Evolutionary conservation across 2,888 invertebrate species (phyloP).

Genomic region (Amorpha juglandis): DNA sequence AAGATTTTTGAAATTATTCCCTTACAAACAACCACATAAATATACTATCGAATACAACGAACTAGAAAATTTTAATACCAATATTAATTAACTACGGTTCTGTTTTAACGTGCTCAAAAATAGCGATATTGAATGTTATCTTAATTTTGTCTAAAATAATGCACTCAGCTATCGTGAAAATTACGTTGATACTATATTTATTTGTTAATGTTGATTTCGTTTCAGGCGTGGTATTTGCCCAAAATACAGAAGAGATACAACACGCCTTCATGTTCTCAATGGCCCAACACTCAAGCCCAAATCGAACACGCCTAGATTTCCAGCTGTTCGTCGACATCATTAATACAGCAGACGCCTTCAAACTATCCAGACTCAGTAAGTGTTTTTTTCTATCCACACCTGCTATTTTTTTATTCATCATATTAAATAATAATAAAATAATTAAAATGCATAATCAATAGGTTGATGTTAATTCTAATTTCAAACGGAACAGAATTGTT

Average conservation of each 20-base stretch:
- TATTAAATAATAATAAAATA: too few species aligned
- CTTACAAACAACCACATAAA: too few species aligned
- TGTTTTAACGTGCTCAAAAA: too few species aligned
- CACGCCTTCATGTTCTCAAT: constrained; percentile 94
- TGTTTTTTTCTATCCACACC: constrained; percentile 46
- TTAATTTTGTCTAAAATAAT: too few species aligned
- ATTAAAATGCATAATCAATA: neutral
- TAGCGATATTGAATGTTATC: too few species aligned
- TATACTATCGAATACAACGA: too few species aligned
- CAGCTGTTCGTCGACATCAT: constrained; percentile 94
- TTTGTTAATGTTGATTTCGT: constrained; percentile 27
- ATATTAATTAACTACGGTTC: too few species aligned
- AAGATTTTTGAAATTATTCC: too few species aligned
- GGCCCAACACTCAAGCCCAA: constrained; percentile 89
- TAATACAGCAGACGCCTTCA: constrained; percentile 96
- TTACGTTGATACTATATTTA: neutral
- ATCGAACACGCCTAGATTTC: constrained; percentile 90
- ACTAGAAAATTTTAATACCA: too few species aligned
- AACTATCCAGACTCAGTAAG: constrained; percentile 95
- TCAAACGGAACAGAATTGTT: neutral
- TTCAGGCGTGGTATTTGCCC: constrained; percentile 93
- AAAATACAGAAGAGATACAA: constrained; percentile 94
- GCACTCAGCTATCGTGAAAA: too few species aligned
- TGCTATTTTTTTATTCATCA: neutral
- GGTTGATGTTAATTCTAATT: neutral